Evolutionary conservation across 2,113 vertebrate species (phyloP).

Genomic region (Phoxinus phoxinus): DNA sequence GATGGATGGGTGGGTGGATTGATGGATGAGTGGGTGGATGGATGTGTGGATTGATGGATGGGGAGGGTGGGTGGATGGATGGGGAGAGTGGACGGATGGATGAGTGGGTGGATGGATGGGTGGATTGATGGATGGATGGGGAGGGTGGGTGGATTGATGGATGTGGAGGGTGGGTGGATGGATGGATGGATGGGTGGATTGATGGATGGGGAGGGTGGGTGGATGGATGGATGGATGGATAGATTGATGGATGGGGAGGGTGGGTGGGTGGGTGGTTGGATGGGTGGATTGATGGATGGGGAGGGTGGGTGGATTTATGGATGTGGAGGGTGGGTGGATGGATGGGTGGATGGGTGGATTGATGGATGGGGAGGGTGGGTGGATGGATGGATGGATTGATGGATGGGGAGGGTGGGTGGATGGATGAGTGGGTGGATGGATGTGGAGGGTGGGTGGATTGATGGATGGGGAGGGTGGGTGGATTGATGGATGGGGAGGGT

Average conservation of each 20-base stretch:
- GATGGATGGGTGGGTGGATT: too few species aligned
- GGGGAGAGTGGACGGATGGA: conserved; percentile 44
- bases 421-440: conserved; percentile 62
- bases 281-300: conserved; percentile 1
- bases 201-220: conserved; percentile 53
- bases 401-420: too few species aligned
- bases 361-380: conserved; percentile 53
- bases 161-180: too few species aligned
- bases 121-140: conserved; percentile 2
- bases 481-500: too few species aligned
- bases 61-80: too few species aligned
- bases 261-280: conserved; percentile 51
- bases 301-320: too few species aligned
- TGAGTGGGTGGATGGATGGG: conserved; percentile 61
- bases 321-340: too few species aligned
- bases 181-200: conserved; percentile 42
- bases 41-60: conserved; percentile 46
- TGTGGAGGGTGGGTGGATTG: conserved; percentile 31
- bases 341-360: conserved; percentile 42
- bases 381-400: too few species aligned
- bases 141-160: too few species aligned
- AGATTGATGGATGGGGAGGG: too few species aligned
- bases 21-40: conserved; percentile 61
- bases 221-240: too few species aligned
- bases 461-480: too few species aligned